Base-by-base conservation (phyloP, 2,113 vertebrate genomes). In the Calonectris borealis region DNA sequence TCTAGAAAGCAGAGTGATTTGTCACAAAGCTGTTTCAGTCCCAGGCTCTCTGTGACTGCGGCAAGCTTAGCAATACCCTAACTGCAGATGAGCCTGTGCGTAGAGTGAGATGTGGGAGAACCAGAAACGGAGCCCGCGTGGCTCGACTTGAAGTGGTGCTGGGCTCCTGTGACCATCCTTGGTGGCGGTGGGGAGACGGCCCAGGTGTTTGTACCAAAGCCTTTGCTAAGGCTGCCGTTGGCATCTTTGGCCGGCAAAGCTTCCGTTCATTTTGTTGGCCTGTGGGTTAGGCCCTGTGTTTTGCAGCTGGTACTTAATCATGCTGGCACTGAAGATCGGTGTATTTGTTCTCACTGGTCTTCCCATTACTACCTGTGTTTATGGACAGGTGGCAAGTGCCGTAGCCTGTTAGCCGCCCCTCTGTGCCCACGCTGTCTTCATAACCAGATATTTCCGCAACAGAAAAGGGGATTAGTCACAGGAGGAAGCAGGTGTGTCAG, bases 381-480 rank as follows among this genome's bases (percentile, higher is more conserved):
- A 77, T 51, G 76, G 86, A 55, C 11, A 34, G 76, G 69, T 68
- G 26, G 86, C 72, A 71, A 92, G 69, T 29, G 69, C 80, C 0
- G 1, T 55, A 66, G 58, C 72, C 83, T 90, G 60, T 70, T 46
- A 77, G 85, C 55, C 0, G 1, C 73, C 83, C 65, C 44, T 51
- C 76, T 2, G 3, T 84, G 88, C 90, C 83, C 92, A 88, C 18
- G 2, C 85, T 24, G 58, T 71, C 79, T 92, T 94, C 88, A 68
- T 86, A 86, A 90, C 86, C 72, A 93, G 80, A 62, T 93, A 85
- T 94, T 96, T 96, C 93, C 32, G 13, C 64, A 65, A 13, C 85
- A 93, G 92, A 93, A 92, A 94, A 92, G 46, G 62, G 77, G 66
- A 94, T 97, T 96, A 96, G 94, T 96, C 95, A 94, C 76, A 58